phyloP scores from a whole-genome alignment of 2,797 vertebrate species.

The Bradypus variegatus region DNA sequence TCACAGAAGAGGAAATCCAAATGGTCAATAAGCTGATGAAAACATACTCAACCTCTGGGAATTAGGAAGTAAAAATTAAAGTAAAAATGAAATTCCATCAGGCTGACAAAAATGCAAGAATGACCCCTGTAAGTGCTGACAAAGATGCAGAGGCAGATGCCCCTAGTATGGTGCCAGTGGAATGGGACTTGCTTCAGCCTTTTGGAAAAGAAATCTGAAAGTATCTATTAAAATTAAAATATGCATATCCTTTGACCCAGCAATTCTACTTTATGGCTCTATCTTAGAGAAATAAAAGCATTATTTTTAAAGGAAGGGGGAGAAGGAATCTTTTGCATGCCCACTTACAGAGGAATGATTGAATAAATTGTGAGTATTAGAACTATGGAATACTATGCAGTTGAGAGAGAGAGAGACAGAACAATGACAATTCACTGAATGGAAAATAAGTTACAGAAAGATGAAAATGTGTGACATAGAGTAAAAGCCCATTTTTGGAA shows the following conservation, averaged over 20 bases:
- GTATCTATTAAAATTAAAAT: constrained; percentile 18
- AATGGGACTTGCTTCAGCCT: neutral
- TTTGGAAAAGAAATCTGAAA: neutral
- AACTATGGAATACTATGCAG: neutral
- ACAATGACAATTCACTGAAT: neutral
- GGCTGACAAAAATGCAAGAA: neutral
- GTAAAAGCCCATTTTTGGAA: neutral
- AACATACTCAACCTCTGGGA: neutral
- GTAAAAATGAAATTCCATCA: neutral
- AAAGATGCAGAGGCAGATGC: neutral
- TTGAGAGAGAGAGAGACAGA: no score
- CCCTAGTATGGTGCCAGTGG: rapidly evolving
- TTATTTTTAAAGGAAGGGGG: constrained; percentile 5
- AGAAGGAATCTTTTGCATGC: neutral
- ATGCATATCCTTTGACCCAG: neutral
- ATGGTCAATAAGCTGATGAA: neutral
- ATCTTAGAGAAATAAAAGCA: constrained; percentile 16
- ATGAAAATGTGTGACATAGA: neutral
- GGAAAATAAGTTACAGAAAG: neutral
- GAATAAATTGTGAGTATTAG: neutral
- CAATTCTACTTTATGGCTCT: neutral
- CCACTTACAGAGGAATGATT: neutral
- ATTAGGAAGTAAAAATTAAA: neutral
- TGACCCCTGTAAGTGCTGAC: neutral
- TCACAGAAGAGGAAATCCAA: neutral